These are phyloP conservation scores for Ophion ellenae DNA, from an alignment of 2,888 invertebrate genomes.

Conservation along the genomic window DNA sequence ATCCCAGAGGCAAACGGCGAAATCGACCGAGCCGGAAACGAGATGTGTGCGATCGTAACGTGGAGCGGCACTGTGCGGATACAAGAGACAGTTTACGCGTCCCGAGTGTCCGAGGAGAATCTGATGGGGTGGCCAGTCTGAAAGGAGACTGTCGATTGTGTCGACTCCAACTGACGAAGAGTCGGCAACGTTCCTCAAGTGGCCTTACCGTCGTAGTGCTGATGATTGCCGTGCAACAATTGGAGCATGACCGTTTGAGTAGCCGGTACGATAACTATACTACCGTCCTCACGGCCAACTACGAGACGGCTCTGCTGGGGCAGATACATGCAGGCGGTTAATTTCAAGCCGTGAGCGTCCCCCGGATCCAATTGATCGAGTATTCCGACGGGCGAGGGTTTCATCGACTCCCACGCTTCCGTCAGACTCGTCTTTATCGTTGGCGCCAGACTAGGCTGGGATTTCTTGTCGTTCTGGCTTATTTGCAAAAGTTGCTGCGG, in stretches of 20 bases:
- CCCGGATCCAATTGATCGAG: constrained; percentile 93
- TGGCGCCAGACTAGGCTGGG: constrained; percentile 88
- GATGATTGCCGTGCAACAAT: constrained; percentile 94
- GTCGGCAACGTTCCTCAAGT: neutral
- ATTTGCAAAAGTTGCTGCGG: constrained; percentile 86
- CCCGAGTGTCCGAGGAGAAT: constrained; percentile 95
- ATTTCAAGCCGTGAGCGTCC: constrained; percentile 89
- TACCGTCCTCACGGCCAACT: constrained; percentile 97
- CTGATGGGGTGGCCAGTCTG: constrained; percentile 96
- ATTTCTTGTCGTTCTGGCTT: constrained; percentile 85
- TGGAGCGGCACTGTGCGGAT: constrained; percentile 95
- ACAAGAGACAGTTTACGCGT: constrained; percentile 96
- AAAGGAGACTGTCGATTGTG: neutral
- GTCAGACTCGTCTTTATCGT: constrained; percentile 92
- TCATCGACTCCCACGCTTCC: constrained; percentile 94
- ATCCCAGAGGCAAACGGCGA: constrained; percentile 98
- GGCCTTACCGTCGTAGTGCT: constrained; percentile 89
- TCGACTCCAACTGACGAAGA: neutral
- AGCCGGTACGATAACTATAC: constrained; percentile 97
- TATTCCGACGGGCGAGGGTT: constrained; percentile 95
- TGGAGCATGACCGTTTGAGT: constrained; percentile 98
- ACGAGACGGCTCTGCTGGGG: constrained; percentile 97
- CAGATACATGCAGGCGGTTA: constrained; percentile 97
- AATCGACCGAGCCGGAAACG: constrained; percentile 99
- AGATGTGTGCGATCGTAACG: constrained; percentile 95